phyloP scores from a whole-genome alignment of 2,113 vertebrate genomes.

The Chaetura pelagica region DNA sequence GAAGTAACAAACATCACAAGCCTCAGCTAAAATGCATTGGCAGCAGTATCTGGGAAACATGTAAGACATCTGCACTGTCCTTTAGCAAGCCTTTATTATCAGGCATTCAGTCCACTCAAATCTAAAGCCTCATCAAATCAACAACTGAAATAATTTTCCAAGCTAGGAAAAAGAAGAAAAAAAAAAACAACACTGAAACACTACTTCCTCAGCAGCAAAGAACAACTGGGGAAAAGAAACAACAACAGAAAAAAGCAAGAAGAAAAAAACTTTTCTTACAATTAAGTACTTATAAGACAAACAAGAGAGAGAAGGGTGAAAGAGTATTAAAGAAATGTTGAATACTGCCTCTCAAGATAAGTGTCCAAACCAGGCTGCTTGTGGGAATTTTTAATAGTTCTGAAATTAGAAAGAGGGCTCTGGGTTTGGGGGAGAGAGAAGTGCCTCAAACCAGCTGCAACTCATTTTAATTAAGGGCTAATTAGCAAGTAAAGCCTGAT shows the following conservation, averaged over 20 bases:
- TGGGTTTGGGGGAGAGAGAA: background rate
- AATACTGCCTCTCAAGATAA: background rate
- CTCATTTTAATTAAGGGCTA: slow-evolving; percentile 61
- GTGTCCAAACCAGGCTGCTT: background rate
- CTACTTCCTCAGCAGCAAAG: background rate
- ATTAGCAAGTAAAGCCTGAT: slow-evolving; percentile 30
- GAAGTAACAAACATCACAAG: background rate
- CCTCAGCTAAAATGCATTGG: background rate
- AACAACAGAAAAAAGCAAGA: background rate
- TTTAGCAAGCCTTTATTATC: background rate
- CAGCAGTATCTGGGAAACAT: background rate
- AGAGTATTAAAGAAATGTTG: background rate
- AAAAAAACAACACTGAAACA: background rate
- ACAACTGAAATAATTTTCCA: background rate
- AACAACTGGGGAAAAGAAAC: fast-evolving
- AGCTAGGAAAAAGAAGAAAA: background rate
- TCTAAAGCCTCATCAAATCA: background rate
- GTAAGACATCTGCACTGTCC: background rate
- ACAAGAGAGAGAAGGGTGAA: background rate
- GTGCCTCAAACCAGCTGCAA: slow-evolving; percentile 60
- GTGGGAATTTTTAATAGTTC: slow-evolving; percentile 38
- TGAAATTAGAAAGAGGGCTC: slow-evolving; percentile 52
- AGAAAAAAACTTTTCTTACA: background rate
- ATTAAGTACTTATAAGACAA: background rate
- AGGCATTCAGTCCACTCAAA: background rate